Evolutionary conservation across 2,797 vertebrate genomes (phyloP), one percentile per base, ranked within the genome.

Genomic region (Semaprochilodus insignis): DNA sequence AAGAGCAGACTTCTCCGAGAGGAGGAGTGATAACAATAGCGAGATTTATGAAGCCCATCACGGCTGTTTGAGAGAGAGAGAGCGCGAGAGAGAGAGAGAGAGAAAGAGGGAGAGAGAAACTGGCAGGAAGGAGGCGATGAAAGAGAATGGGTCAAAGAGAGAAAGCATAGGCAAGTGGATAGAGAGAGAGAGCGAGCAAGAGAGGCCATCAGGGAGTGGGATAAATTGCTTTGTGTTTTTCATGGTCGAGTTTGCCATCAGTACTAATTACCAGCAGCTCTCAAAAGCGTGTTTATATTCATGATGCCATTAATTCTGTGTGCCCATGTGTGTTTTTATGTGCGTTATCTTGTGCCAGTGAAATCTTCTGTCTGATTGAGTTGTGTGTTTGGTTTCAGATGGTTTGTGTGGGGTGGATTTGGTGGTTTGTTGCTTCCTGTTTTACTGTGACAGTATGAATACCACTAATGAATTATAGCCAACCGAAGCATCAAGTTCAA

Each of bases 231-330:
- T 82, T 75, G 31, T 87, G 81, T 88, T 82, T 84, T 91, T 85
- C 89, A 85, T 76, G 87, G 89, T 87, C 87, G 70, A 31, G 82
- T 85, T 90, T 86, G 85, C 80, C 82, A 86, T 87, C 89, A 88
- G 78, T 85, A 91, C 92, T 92, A 91, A 93, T 91, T 91, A 89
- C 81, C 88, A 91, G 83, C 78, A 83, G 88, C 88, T 89, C 87
- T 91, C 90, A 92, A 89, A 91, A 90, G 90, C 89, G 85, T 83
- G 13, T 85, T 83, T 90, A 88, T 90, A 91, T 92, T 91, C 91
- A 91, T 90, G 85, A 90, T 82, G 78, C 80, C 87, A 87, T 92
- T 93, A 90, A 91, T 86, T 60, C 76, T 73, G 36, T 73, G 19
- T 77, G 66, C 44, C 40, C 77, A 77, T 77, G 59, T 34, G 6